Evolutionary conservation across 1,140 invertebrate genomes (phyloP).

Genomic region (Leptopilina boulardi): DNA sequence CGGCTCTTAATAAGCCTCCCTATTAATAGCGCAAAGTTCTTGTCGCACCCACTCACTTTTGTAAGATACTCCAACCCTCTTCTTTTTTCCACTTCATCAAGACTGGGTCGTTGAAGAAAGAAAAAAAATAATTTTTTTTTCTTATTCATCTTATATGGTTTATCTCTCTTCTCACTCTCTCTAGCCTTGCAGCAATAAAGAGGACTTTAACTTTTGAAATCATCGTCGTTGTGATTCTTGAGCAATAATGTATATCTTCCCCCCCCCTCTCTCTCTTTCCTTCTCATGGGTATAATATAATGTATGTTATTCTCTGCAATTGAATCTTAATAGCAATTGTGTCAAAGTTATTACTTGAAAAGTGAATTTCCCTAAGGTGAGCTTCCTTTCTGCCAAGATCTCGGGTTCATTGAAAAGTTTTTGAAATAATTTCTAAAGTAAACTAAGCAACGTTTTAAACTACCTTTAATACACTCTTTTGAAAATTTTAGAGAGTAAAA

Average conservation of each 20-base stretch:
- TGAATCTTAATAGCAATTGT: background rate
- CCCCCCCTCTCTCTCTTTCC: background rate
- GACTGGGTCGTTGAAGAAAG: conserved; percentile 29
- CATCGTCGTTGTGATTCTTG: conserved; percentile 18
- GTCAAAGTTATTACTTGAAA: background rate
- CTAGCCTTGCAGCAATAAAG: background rate
- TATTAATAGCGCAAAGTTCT: conserved; percentile 43
- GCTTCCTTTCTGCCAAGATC: background rate
- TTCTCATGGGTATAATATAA: background rate
- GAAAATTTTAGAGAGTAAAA: background rate
- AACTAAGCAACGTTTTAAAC: background rate
- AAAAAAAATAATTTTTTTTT: background rate
- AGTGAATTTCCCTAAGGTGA: conserved; percentile 16
- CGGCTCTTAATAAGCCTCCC: conserved; percentile 48
- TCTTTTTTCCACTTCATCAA: conserved; percentile 41
- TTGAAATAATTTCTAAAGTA: background rate
- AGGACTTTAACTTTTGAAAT: conserved; percentile 41
- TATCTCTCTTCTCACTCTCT: conserved; percentile 21
- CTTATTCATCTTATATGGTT: conserved; percentile 22
- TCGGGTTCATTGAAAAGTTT: background rate
- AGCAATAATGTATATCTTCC: too few species aligned
- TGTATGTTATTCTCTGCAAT: background rate
- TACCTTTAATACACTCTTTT: too few species aligned
- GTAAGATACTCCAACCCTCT: conserved; percentile 34
- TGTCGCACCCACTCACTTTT: conserved; percentile 39